Conservation (phyloP, 2,888 invertebrate genomes). For the Dasypolia templi region DNA sequence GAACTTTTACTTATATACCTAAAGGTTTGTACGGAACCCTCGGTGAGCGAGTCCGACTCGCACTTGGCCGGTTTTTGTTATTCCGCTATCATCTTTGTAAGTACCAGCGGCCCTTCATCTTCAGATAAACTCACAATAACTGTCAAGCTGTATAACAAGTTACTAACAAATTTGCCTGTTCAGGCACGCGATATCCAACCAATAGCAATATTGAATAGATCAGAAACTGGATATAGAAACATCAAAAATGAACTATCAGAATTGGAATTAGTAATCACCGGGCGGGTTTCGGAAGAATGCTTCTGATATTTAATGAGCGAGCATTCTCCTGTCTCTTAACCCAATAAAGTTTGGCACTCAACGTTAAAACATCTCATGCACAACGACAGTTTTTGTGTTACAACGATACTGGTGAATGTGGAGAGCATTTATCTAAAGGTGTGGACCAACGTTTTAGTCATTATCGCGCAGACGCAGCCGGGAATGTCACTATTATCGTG, state of each 20-base stretch:
- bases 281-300: neutral
- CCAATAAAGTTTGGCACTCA: constrained; percentile 5
- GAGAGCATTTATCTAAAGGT: constrained; percentile 77
- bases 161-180: neutral
- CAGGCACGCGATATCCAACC: neutral
- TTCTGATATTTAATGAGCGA: neutral
- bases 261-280: neutral
- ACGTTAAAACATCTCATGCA: constrained; percentile 42
- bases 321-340: neutral
- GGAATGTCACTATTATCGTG: constrained; percentile 79
- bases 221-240: neutral
- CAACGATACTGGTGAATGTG: constrained; percentile 53
- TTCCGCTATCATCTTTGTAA: neutral
- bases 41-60: too few relatives aligned
- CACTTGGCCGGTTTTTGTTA: too few relatives aligned
- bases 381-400: constrained; percentile 40
- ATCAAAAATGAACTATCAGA: neutral
- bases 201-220: neutral
- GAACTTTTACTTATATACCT: too few relatives aligned
- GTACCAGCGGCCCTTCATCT: neutral
- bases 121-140: neutral
- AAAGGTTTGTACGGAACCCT: too few relatives aligned
- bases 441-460: constrained; percentile 81
- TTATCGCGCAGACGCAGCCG: constrained; percentile 74
- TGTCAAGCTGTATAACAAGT: too few relatives aligned